phyloP scores from a whole-genome alignment of 2,888 invertebrate species.

The Caenorhabditis macrosperma region DNA sequence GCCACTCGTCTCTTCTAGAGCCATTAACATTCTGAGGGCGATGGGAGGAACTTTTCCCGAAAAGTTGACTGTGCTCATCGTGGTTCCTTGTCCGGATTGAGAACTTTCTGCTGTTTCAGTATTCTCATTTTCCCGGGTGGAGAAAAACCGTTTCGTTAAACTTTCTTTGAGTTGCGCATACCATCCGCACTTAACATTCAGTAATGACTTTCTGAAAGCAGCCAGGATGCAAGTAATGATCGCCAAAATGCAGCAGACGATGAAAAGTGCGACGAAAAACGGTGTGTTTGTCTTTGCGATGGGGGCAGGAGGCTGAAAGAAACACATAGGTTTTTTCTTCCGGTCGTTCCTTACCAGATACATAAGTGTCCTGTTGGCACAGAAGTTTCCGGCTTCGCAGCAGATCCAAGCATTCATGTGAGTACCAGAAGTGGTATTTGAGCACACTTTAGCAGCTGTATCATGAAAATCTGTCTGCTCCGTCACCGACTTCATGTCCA shows the following conservation, averaged over 20 bases:
- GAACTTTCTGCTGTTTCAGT: background rate
- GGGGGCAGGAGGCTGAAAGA: background rate
- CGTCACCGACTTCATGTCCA: conserved; percentile 9
- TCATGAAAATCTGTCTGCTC: conserved; percentile 6
- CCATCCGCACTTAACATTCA: background rate
- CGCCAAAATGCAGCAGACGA: background rate
- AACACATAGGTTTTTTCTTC: background rate
- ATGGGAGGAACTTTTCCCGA: background rate
- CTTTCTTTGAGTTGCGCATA: background rate
- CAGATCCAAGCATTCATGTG: conserved; percentile 29
- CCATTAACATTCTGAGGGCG: background rate
- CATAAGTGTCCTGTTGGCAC: conserved; percentile 31
- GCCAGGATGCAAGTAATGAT: background rate
- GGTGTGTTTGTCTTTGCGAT: background rate
- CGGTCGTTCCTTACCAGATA: conserved; percentile 1
- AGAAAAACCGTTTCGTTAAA: too few relatives aligned
- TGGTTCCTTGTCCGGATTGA: background rate
- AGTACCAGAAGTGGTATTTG: background rate
- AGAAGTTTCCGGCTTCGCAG: conserved; percentile 31
- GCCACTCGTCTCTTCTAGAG: conserved; percentile 35
- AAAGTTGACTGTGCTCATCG: conserved; percentile 8
- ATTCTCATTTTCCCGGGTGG: too few relatives aligned
- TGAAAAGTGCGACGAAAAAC: background rate
- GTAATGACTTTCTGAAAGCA: background rate
- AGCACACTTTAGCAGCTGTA: background rate